Base-by-base conservation (phyloP, 2,888 invertebrate species). In the Drosophila quasianomalipes region DNA sequence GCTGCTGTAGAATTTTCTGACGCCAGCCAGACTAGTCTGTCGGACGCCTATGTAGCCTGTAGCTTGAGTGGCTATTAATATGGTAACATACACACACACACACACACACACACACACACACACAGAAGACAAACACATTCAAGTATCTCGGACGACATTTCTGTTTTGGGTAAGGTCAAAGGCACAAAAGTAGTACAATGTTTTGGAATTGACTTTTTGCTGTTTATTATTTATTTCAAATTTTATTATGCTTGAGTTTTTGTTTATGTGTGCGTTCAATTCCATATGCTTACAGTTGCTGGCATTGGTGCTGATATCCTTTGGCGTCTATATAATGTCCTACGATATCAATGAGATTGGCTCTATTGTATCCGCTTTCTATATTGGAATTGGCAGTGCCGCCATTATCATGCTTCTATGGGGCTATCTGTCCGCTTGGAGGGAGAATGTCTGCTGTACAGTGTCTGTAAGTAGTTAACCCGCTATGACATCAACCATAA, bases 361-460 rank as follows among this genome's bases (percentile, higher is more conserved):
- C 3, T 3, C 37, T 0, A 1, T 58, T 33, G 72, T 80, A 3
- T 77, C 88, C 22, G 82, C 78, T 47, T 69, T 79, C 4, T 92
- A 91, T 53, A 83, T 91, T 22, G 82, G 55, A 9, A 54, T 92
- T 10, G 92, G 92, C 30, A 70, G 60, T 1, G 79, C 83, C 16
- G 81, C 85, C 52, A 63, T 92, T n/a, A 4, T 91, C n/a, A 96
- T 98, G 79, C 96, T 97, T 1, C 96, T 97, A 94, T 96, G 98
- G 93, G 98, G 97, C 74, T 98, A 97, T 94, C 97, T 97, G 92
- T 97, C 98, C 41, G 97, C 98, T 9, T 95, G 97, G 82, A 95
- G 96, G 76, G 97, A 98, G 93, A 97, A 96, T 93, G 96, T 97
- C 92, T 97, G 97, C 94, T 97, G 98, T 95, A 95, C 97, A 63